phyloP scores from a whole-genome alignment of 2,888 invertebrate species.

The Petrolisthes cinctipes region DNA sequence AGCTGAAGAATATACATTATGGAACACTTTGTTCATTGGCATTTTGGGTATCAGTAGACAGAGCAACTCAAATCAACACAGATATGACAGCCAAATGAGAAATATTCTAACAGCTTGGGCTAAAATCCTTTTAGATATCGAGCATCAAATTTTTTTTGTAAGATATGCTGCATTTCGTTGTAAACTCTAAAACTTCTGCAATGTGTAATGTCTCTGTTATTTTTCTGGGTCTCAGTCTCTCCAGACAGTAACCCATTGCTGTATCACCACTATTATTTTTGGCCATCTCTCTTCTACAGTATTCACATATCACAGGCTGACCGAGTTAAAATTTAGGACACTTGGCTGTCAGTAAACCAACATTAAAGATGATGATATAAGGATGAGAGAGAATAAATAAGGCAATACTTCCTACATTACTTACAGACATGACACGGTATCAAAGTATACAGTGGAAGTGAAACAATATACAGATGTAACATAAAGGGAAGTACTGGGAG shows the following conservation, averaged over 20 bases:
- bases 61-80: neutral
- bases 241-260: too few relatives aligned
- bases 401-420: constrained; percentile 1
- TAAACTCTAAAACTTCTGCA: too few relatives aligned
- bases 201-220: too few relatives aligned
- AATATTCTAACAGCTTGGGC: neutral
- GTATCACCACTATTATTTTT: too few relatives aligned
- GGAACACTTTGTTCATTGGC: constrained; percentile 52
- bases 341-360: constrained; percentile 42
- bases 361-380: constrained; percentile 12
- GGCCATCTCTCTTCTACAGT: neutral
- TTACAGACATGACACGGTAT: neutral
- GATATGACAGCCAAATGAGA: constrained; percentile 37
- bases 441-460: neutral
- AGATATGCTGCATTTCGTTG: too few relatives aligned
- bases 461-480: constrained; percentile 9
- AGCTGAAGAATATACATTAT: constrained; percentile 51
- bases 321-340: constrained; percentile 23
- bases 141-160: too few relatives aligned
- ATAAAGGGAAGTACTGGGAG: neutral
- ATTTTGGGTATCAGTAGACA: constrained; percentile 30
- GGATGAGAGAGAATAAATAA: constrained; percentile 5
- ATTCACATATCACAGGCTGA: neutral
- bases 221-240: too few relatives aligned
- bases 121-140: too few relatives aligned